Base-by-base conservation (phyloP, 23 tunicate genomes). In the Trididemnum clinides region DNA sequence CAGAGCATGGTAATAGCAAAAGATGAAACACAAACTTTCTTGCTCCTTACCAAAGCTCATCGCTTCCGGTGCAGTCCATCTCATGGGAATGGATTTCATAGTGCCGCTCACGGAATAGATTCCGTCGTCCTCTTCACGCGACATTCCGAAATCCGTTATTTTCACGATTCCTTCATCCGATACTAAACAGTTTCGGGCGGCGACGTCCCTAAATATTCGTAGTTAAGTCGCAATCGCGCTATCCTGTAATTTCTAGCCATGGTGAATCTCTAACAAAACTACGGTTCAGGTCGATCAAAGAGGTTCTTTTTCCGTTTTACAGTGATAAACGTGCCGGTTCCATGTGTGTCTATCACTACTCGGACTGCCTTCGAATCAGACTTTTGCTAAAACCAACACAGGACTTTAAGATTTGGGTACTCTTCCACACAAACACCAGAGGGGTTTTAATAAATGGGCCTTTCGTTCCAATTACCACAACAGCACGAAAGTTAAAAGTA, bases 111-210 rank as follows among this genome's bases (percentile, higher is more conserved):
- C 98, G 23, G 85, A 81, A 84, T 93, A 93, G 39, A 93, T 91
- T 1, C 98, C 98, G 62, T 88, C 98, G 10, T 93, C 98, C 34
- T 93, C 98, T 30, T 93, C 98, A 0, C 98, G 83, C 28, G 98
- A 93, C 98, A 93, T 93, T 57, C 98, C 98, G 58, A 93, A 93
- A 63, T 93, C 98, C 0, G 98, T 93, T 6, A 93, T 93, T 73
- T 93, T 93, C 5, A 93, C 90, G 44, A 72, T 62, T 5, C 33
- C 28, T 2, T 38, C 38, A 0, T 93, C 79, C 0, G 86, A 27
- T 2, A 93, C 89, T 18, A 93, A 74, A 57, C 98, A 93, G 44
- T 93, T 93, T 0, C 98, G 65, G 19, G 98, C 98, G 4, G 98
- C 98, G 21, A 93, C 98, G 64, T 93, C 98, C 71, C 98, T 92